Base-by-base conservation (phyloP, 2,888 invertebrate genomes). In the Epistrophe eligans region DNA sequence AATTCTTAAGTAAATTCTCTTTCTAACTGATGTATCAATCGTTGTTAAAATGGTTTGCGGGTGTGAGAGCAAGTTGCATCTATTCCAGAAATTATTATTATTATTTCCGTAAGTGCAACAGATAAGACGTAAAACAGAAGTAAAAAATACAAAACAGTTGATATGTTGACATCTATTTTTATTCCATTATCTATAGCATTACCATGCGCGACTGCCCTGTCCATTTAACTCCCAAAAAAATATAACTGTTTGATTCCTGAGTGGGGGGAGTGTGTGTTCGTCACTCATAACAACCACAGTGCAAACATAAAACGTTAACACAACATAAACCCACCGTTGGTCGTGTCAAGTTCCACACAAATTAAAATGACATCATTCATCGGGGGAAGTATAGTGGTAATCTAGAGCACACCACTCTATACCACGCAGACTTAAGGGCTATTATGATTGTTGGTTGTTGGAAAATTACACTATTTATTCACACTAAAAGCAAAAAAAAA, bases 281-380 rank as follows among this genome's bases (percentile, higher is more conserved):
- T 64, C 43, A 55, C 62, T 45, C 19, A 35, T 32, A 72, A 45
- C 72, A 58, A 72, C 58, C 72, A 28, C 17, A 71, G 28, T 43
- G 7, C 15, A 73, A 66, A 60, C 40, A 72, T 11, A 45, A 58
- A 73, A 70, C 70, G 58, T 74, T 64, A 70, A 28, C 67, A 81
- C 17, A 77, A 80, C 62, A 76, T 71, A 45, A 76, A 67, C 50
- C n/a, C 13, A 67, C 35, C 45, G 50, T 4, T 4, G 11, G 24
- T 13, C 24, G 76, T 79, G 71, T 79, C 66, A 43, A 83, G 40
- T 79, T 79, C 52, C 66, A 67, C 32, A 79, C 58, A 72, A 83
- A 83, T 79, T 74, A 74, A 71, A 77, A 83, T 87, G 83, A 87
- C 79, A 87, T 87, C 83, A 87, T 64, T 83, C 71, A 45, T 19